These are phyloP conservation scores for Cryptocheilus praepositus DNA, from an alignment of 2,888 invertebrate species.

Conservation along the genomic window DNA sequence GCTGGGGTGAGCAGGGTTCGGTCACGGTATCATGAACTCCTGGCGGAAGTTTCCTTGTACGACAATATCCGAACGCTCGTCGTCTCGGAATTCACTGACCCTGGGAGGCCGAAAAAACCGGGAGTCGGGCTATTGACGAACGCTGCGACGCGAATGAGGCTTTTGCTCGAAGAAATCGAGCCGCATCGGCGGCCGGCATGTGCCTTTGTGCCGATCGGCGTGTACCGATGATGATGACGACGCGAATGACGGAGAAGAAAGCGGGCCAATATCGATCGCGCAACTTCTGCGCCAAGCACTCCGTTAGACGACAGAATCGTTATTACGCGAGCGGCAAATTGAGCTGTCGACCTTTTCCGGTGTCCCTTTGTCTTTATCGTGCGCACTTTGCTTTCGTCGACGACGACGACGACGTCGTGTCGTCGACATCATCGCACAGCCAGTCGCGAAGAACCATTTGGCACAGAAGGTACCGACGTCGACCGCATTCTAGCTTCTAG, in stretches of 20 bases:
- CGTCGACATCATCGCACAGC: conserved; percentile 39
- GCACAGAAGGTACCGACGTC: conserved; percentile 43
- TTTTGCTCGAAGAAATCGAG: too few species aligned
- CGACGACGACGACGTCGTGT: conserved; percentile 19
- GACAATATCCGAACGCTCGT: conserved; percentile 35
- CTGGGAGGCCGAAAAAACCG: not conserved
- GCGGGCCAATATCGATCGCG: conserved; percentile 69
- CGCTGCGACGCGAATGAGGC: too few species aligned
- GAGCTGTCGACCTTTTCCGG: conserved; percentile 38
- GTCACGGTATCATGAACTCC: conserved; percentile 61
- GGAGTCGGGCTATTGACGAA: too few species aligned
- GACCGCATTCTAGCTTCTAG: conserved; percentile 11
- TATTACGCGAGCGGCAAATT: conserved; percentile 46
- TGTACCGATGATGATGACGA: conserved; percentile 47
- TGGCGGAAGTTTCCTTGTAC: conserved; percentile 57
- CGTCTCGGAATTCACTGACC: conserved; percentile 12
- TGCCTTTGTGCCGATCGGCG: conserved; percentile 57
- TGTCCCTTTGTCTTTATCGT: conserved; percentile 30
- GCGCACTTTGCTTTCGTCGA: conserved; percentile 41
- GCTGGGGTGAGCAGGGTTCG: conserved; percentile 29
- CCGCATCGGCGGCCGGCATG: too few species aligned
- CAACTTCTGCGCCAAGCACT: conserved; percentile 66
- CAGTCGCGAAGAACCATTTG: conserved; percentile 50
- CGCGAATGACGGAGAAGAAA: conserved; percentile 10
- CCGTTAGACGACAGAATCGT: conserved; percentile 72